Evolutionary conservation across 1,140 invertebrate genomes (phyloP), one percentile per base, ranked within the genome.

Genomic region (Episyrphus balteatus): DNA sequence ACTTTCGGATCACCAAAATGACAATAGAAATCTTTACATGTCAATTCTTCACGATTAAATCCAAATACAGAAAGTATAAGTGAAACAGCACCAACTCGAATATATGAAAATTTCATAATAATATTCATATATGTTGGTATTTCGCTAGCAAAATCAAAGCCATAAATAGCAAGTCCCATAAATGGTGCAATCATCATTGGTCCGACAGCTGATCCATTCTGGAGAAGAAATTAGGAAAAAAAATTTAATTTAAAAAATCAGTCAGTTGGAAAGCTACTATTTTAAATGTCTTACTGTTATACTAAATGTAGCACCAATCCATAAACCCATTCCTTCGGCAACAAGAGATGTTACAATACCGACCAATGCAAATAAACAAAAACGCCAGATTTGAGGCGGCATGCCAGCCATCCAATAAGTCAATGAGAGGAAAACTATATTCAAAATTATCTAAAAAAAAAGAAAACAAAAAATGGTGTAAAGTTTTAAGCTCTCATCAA

Each of bases 141-240:
- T 21, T 72, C 67, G 19, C 73, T 68, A 0, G 79, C 79, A 67
- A 81, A 81, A 58, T 82, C 79, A 51, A 81, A 81, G 0, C 79
- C 79, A 53, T 81, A 81, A 30, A 80, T 75, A 1, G 77, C 79
- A 11, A 82, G 61, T 2, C 79, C 78, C 33, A 82, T 73, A 42
- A 80, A 74, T 0, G 78, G 78, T 1, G 78, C 79, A 15, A 81
- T 76, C 0, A 74, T 62, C 45, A 77, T 57, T 2, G 79, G 78
- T 6, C 77, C 79, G 32, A 81, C 75, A 12, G 76, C 79, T 52
- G 75, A 75, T 39, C 79, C 79, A 51, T 81, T 82, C 79, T 81
- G 63, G 9, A 71, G 70, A 48, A 39, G 39, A 41, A 58, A 56
- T 30, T 36, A 42, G 5, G 19, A 42, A 40, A 47, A 41, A 18